These are phyloP conservation scores for Heliconius erato DNA, from an alignment of 2,888 invertebrate species.

Conservation along the genomic window DNA sequence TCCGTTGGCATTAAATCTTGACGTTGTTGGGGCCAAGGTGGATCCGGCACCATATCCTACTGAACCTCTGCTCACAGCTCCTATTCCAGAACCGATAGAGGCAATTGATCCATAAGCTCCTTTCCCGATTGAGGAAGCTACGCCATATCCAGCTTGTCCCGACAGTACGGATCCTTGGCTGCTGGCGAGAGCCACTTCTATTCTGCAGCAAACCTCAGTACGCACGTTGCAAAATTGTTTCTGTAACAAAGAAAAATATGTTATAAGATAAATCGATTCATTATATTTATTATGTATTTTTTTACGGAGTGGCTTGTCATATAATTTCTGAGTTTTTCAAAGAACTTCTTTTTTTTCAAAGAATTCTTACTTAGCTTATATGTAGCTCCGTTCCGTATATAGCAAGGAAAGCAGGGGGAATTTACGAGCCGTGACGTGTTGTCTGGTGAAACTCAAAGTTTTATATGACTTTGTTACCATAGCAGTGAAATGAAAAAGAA, in stretches of 20 bases:
- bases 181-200: slow-evolving; percentile 64
- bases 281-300: background rate
- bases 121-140: slow-evolving; percentile 38
- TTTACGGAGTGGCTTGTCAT: no score
- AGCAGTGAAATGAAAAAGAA: background rate
- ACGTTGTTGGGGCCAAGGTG: slow-evolving; percentile 56
- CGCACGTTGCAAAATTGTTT: slow-evolving; percentile 80
- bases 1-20: slow-evolving; percentile 61
- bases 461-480: no score
- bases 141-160: slow-evolving; percentile 49
- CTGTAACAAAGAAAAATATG: slow-evolving; percentile 63
- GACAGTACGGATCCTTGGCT: slow-evolving; percentile 62
- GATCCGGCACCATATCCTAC: slow-evolving; percentile 34
- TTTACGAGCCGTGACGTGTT: no score
- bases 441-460: no score
- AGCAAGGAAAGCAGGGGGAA: no score
- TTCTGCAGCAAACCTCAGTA: slow-evolving; percentile 81
- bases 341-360: no score
- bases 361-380: no score
- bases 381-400: no score
- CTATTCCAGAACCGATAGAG: slow-evolving; percentile 54
- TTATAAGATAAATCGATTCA: background rate
- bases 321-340: background rate
- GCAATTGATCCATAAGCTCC: slow-evolving; percentile 48
- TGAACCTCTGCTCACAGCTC: slow-evolving; percentile 47